Base-by-base conservation (phyloP, 2,113 vertebrate genomes). In the Scartelaos histophorus region DNA sequence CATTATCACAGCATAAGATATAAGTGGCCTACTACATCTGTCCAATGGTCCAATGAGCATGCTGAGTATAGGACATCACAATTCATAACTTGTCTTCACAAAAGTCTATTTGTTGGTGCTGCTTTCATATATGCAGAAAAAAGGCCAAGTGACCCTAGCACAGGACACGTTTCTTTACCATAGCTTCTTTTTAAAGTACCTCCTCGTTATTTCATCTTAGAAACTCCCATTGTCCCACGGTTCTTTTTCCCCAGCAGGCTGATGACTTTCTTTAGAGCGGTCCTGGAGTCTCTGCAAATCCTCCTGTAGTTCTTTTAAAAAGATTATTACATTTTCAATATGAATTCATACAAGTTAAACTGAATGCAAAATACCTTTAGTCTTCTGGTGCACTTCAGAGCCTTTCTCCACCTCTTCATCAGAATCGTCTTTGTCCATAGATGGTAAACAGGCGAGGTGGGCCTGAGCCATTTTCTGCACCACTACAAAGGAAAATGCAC, bases 381-480 rank as follows among this genome's bases (percentile, higher is more conserved):
- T 24, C 25, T 64, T 68, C 62, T 65, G 66, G 51, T 67, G 86
- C 45, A 79, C 89, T 3, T 90, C 80, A 0, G 87, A 86, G 0
- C 82, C 82, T 16, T 6, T 64, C 12, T 79, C 62, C 35, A 83
- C 87, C 0, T 93, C 92, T 0, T 94, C 93, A 4, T 93, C 93
- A 78, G 81, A 38, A 0, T 85, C 87, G 13, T 89, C 88, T 69
- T 76, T 85, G 73, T 91, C 87, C 51, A 82, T 74, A 1, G 86
- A 85, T 12, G 90, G 91, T 73, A 94, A 57, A 72, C 95, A 92
- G 86, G 95, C 93, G 85, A 97, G 79, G 87, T 97, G 96, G 66
- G 95, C 94, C 90, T 95, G 94, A 11, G 95, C 95, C 57, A 98
- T 94, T 89, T 93, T 95, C 90, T 98, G 96, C 78, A 98, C 92